These are phyloP conservation scores for Scomberomorus guttatus DNA, from an alignment of 2,797 vertebrate genomes.

Conservation along the genomic window DNA sequence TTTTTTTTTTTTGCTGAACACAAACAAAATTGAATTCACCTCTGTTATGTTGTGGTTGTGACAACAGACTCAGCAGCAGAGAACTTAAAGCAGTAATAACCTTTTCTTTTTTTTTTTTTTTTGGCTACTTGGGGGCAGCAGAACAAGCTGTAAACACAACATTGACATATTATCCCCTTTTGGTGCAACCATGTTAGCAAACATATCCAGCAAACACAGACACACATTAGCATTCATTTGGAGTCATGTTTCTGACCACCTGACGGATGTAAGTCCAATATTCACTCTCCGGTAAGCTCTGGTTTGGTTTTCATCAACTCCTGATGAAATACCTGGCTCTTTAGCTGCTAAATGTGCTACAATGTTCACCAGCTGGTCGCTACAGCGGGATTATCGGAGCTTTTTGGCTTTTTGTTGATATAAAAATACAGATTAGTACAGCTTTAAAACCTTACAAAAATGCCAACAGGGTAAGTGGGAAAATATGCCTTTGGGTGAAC, in stretches of 20 bases:
- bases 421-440: neutral
- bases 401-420: neutral
- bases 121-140: neutral
- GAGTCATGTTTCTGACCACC: neutral
- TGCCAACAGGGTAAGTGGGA: neutral
- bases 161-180: no score
- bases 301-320: no score
- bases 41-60: neutral
- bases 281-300: no score
- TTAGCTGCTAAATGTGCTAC: no score
- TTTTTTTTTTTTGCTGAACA: neutral
- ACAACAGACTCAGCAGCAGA: neutral
- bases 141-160: neutral
- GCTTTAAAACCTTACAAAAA: neutral
- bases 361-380: no score
- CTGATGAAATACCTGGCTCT: no score
- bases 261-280: no score
- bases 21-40: neutral
- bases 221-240: neutral
- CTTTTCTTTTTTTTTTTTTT: no score
- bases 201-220: neutral
- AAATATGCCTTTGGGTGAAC: slow-evolving; percentile 26
- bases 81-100: neutral
- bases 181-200: no score
- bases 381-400: no score